phyloP scores from a whole-genome alignment of 2,797 vertebrate genomes.

The Acanthiza pusilla region DNA sequence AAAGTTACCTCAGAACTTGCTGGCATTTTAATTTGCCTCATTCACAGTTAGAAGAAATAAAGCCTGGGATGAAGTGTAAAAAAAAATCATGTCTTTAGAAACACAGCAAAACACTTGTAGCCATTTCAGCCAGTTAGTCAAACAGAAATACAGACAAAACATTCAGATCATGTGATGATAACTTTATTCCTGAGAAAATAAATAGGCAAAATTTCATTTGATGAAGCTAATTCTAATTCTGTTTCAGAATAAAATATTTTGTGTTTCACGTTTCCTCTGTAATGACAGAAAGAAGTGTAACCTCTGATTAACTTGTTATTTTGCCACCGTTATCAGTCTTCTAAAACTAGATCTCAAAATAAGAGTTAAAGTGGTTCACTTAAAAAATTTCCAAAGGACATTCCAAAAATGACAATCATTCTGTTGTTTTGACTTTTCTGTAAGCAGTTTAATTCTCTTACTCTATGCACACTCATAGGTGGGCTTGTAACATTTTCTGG shows the following conservation, averaged over 20 bases:
- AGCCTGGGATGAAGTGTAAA: neutral
- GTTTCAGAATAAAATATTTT: neutral
- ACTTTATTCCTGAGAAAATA: neutral
- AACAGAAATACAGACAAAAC: neutral
- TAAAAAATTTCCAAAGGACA: neutral
- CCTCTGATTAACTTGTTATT: neutral
- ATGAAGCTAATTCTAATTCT: neutral
- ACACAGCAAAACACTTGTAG: neutral
- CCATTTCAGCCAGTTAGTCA: neutral
- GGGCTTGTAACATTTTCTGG: neutral
- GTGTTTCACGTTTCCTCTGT: neutral
- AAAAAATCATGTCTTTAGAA: neutral
- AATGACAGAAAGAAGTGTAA: neutral
- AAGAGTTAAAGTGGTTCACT: neutral
- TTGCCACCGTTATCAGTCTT: neutral
- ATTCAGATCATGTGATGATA: neutral
- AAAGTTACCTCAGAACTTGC: neutral
- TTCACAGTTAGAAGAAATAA: neutral
- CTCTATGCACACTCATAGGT: accelerated
- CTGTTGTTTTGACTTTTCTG: neutral
- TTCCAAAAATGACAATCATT: neutral
- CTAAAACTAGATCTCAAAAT: neutral
- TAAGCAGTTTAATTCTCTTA: neutral
- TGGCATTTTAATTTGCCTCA: neutral
- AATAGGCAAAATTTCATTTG: neutral